Conservation (phyloP, 1,140 invertebrate genomes). For the Euwallacea similis region DNA sequence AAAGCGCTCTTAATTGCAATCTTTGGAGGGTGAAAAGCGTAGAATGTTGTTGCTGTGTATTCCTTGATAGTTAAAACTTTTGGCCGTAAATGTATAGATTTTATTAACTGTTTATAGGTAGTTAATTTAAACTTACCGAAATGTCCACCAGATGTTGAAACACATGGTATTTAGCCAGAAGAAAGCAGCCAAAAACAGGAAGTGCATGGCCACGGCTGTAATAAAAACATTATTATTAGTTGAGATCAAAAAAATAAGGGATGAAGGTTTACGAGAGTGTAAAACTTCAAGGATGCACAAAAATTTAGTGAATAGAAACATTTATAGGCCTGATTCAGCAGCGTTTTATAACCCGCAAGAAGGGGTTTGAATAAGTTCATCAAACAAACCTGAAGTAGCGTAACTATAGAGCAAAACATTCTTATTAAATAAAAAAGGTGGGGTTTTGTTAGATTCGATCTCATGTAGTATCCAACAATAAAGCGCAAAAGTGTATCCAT, state of each 20-base stretch:
- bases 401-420: no score
- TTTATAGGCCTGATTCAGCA: no score
- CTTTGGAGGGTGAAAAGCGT: background rate
- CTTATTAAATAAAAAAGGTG: no score
- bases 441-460: no score
- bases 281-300: no score
- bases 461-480: no score
- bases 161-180: slow-evolving; percentile 97
- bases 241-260: background rate
- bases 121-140: slow-evolving; percentile 65
- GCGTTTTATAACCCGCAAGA: no score
- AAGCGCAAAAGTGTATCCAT: no score
- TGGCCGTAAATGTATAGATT: background rate
- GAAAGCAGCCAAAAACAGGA: slow-evolving; percentile 91
- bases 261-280: background rate
- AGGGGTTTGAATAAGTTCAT: no score
- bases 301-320: no score
- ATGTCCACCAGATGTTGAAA: slow-evolving; percentile 94
- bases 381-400: no score
- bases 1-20: background rate
- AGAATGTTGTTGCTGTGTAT: background rate
- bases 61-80: background rate
- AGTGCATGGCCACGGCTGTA: slow-evolving; percentile 84
- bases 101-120: background rate
- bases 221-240: slow-evolving; percentile 50